Conservation (phyloP, 2,797 vertebrate genomes). For the Tolypeutes matacus region DNA sequence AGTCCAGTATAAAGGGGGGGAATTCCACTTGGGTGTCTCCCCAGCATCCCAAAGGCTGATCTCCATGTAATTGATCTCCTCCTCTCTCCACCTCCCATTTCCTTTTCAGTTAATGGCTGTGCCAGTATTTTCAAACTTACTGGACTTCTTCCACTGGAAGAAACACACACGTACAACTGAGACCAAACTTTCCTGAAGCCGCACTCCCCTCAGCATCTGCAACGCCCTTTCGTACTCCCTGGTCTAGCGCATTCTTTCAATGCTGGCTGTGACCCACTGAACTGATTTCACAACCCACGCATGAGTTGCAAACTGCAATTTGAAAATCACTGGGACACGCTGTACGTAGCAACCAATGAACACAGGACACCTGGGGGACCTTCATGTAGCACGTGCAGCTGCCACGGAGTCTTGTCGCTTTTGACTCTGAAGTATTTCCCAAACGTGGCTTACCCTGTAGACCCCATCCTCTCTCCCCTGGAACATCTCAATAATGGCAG, state of each 20-base stretch:
- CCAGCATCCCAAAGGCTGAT: not conserved
- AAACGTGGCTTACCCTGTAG: not conserved
- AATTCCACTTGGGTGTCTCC: rapidly evolving
- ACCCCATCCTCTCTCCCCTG: not conserved
- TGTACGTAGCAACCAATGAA: rapidly evolving
- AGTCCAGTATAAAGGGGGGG: not conserved
- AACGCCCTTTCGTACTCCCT: not conserved
- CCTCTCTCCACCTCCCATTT: no score
- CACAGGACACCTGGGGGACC: rapidly evolving
- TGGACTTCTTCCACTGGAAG: rapidly evolving
- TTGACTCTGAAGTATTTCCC: not conserved
- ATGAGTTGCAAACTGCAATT: rapidly evolving
- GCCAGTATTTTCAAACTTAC: not conserved
- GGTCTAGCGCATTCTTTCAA: not conserved
- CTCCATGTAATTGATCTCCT: rapidly evolving
- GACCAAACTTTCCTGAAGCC: rapidly evolving
- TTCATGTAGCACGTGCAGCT: rapidly evolving
- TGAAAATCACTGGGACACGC: not conserved
- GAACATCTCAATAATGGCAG: not conserved
- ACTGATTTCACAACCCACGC: rapidly evolving
- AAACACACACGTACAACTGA: rapidly evolving
- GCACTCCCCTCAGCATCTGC: rapidly evolving
- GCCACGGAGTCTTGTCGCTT: rapidly evolving
- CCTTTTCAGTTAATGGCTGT: rapidly evolving
- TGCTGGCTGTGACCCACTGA: not conserved